Conservation (phyloP, 2,888 invertebrate genomes). For the Morpho achilles region DNA sequence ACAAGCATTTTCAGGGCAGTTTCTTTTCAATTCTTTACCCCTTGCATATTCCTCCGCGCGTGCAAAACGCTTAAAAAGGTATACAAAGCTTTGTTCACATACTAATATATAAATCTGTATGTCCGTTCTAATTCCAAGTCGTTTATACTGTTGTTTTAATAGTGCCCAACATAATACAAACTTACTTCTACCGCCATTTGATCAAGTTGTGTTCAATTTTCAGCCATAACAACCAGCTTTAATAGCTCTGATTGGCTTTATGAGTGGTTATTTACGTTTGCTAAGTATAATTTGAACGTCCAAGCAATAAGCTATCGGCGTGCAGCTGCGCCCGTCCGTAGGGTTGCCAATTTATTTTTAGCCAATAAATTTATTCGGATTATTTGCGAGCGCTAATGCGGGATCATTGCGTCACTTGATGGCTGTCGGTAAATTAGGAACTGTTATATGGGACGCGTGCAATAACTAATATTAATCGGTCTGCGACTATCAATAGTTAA, state of each 20-base stretch:
- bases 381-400: slow-evolving; percentile 50
- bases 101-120: too few relatives aligned
- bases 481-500: neutral
- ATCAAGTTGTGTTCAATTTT: slow-evolving; percentile 31
- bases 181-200: slow-evolving; percentile 27
- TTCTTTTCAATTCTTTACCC: too few relatives aligned
- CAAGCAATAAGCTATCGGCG: slow-evolving; percentile 66
- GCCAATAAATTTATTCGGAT: slow-evolving; percentile 62
- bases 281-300: slow-evolving; percentile 55
- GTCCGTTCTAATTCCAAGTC: slow-evolving; percentile 4
- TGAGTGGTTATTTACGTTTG: slow-evolving; percentile 37
- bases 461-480: slow-evolving; percentile 9
- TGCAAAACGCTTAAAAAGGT: too few relatives aligned
- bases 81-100: too few relatives aligned
- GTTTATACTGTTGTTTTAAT: slow-evolving; percentile 46
- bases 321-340: slow-evolving; percentile 65
- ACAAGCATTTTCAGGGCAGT: too few relatives aligned
- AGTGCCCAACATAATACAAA: slow-evolving; percentile 37
- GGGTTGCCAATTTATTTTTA: slow-evolving; percentile 72
- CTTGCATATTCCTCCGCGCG: too few relatives aligned
- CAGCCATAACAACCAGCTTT: slow-evolving; percentile 28
- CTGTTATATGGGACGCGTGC: slow-evolving; percentile 5
- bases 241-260: slow-evolving; percentile 25
- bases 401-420: slow-evolving; percentile 54
- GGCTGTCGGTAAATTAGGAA: slow-evolving; percentile 19